Conservation (phyloP, 2,888 invertebrate genomes). For the Coremacera marginata region DNA sequence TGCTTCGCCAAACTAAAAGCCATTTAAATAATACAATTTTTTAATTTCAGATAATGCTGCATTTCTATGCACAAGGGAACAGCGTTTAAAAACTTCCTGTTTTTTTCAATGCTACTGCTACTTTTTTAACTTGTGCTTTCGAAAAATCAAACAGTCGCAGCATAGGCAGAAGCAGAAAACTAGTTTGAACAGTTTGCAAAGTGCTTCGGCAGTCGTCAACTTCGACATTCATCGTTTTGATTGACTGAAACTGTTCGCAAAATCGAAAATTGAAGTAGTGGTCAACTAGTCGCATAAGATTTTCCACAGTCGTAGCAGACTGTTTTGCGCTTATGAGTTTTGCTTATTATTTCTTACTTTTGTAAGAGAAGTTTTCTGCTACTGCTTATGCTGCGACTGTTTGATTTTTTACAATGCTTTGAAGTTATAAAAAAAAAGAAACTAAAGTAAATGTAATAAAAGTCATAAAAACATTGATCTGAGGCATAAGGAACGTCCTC, state of each 20-base stretch:
- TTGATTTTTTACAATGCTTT: background rate
- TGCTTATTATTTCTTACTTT: too few relatives aligned
- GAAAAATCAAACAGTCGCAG: background rate
- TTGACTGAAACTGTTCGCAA: too few relatives aligned
- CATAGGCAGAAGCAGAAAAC: too few relatives aligned
- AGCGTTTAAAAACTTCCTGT: background rate
- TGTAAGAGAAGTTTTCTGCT: background rate
- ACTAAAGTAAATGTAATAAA: background rate
- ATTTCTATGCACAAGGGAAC: background rate
- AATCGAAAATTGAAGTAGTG: too few relatives aligned
- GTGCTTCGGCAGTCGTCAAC: too few relatives aligned
- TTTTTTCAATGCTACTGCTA: constrained; percentile 11
- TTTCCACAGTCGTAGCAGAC: too few relatives aligned
- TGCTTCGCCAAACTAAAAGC: too few relatives aligned
- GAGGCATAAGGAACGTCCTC: background rate
- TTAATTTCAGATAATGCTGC: background rate
- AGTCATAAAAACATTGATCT: background rate
- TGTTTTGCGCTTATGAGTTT: too few relatives aligned
- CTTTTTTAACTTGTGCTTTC: constrained; percentile 1
- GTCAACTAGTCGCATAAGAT: too few relatives aligned
- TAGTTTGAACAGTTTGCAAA: too few relatives aligned
- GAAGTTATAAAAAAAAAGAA: too few relatives aligned
- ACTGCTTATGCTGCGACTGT: background rate
- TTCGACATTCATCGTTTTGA: too few relatives aligned
- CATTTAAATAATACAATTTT: background rate